Conservation (phyloP, 1,140 invertebrate species). For the Mesaphorura yosii region DNA sequence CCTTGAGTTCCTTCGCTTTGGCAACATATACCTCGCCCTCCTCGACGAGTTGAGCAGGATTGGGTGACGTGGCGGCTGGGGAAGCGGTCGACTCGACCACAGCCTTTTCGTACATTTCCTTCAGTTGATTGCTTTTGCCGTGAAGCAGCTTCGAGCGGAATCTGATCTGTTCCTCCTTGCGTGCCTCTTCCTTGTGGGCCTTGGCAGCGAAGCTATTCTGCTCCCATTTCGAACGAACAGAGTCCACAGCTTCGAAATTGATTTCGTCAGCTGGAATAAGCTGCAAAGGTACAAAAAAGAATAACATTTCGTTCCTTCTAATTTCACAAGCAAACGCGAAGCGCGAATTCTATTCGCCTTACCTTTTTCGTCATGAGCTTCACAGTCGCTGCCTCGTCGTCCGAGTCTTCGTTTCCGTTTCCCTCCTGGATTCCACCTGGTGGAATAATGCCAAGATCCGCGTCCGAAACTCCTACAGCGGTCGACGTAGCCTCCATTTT, state of each 20-base stretch:
- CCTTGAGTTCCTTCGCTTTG: constrained; percentile 37
- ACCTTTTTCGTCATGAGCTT: too few relatives aligned
- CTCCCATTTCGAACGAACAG: constrained; percentile 54
- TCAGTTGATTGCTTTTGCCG: constrained; percentile 69
- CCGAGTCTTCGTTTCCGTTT: too few relatives aligned
- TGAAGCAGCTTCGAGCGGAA: constrained; percentile 70
- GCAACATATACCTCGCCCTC: background rate
- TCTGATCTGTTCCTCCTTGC: constrained; percentile 76
- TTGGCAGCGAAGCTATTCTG: constrained; percentile 44
- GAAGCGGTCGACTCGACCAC: constrained; percentile 50
- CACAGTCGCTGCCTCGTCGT: too few relatives aligned
- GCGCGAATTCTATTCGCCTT: too few relatives aligned
- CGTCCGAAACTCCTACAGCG: too few relatives aligned
- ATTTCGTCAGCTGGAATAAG: constrained; percentile 2
- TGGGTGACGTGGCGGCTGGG: constrained; percentile 46
- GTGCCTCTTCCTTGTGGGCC: constrained; percentile 60
- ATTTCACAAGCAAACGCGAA: too few relatives aligned
- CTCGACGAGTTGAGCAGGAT: background rate
- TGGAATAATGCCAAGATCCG: too few relatives aligned
- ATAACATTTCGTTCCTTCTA: too few relatives aligned
- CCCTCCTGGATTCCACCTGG: too few relatives aligned
- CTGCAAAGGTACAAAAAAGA: background rate
- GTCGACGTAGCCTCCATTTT: too few relatives aligned
- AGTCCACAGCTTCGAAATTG: constrained; percentile 24
- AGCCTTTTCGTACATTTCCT: constrained; percentile 81